Evolutionary conservation across 1,140 invertebrate genomes (phyloP).

Genomic region (Pseudomyrmex concolor): DNA sequence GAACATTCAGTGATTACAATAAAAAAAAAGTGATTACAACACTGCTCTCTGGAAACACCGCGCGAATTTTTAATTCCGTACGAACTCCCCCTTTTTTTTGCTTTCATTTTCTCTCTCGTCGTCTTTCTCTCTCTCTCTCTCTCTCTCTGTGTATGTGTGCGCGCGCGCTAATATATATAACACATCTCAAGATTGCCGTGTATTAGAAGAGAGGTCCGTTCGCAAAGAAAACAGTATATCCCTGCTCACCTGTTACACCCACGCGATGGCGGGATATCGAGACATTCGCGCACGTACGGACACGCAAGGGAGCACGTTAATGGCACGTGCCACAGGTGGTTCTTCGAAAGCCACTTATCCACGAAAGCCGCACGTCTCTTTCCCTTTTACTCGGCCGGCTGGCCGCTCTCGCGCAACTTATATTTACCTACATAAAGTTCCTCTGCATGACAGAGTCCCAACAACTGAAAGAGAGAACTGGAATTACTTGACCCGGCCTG

Average conservation of each 20-base stretch:
- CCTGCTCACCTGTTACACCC: constrained; percentile 58
- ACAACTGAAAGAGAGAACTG: constrained; percentile 46
- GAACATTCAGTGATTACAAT: no score
- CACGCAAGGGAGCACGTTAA: constrained; percentile 65
- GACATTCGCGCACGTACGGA: constrained; percentile 60
- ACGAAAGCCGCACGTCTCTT: constrained; percentile 65
- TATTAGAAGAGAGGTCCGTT: constrained; percentile 19
- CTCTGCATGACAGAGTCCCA: constrained; percentile 29
- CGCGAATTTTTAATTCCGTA: no score
- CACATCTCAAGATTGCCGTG: constrained; percentile 30
- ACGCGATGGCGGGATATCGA: constrained; percentile 50
- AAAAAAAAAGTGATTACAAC: no score
- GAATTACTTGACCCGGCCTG: constrained; percentile 61
- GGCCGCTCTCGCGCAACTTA: constrained; percentile 50
- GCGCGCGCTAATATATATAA: constrained; percentile 12
- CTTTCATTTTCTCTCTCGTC: background rate
- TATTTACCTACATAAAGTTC: constrained; percentile 51
- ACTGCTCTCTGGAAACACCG: no score
- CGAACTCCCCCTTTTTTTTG: background rate
- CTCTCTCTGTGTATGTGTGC: background rate
- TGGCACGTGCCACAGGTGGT: constrained; percentile 82
- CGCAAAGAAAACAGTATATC: constrained; percentile 37
- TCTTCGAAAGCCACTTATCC: constrained; percentile 74
- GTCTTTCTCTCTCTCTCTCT: no score
- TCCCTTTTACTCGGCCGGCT: constrained; percentile 63